Base-by-base conservation (phyloP, 2,888 invertebrate genomes). In the Rhamnusium bicolor region DNA sequence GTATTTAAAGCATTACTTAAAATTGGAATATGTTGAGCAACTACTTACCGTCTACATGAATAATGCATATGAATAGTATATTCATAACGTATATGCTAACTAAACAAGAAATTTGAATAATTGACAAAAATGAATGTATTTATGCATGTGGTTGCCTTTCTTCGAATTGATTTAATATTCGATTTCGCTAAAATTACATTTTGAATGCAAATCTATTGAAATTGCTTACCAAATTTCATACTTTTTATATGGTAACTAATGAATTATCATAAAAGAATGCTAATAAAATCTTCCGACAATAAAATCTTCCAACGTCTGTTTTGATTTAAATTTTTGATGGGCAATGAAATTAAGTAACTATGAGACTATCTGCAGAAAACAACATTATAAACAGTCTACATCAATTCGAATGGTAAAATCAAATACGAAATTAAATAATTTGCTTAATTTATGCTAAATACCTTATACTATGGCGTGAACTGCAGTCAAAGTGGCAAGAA, bases 51-150 rank as follows among this genome's bases (percentile, higher is more conserved):
- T 47, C 63, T 10, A 16, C 14, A 51, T 63, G 63, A 63, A 63
- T 63, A 51, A 63, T 63, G 63, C 63, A 63, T 63, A 47, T 16
- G 63, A 29, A 63, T 16, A 21, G 49, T 24, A 51, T 49, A 51
- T 63, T 62, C 61, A 62, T 62, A 47, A 47, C 61, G 61, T n/a
- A 21, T 62, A 46, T 46, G 47, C 46, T 46, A 46, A 62, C 49
- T 49, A 47, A 24, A 54, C 51, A 16, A 4, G 27, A 63, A 63
- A 63, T 63, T 63, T 63, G 63, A 63, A 63, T 63, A 63, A 63
- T 63, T 63, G 63, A 63, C 63, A 51, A 51, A 63, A 63, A 63
- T 51, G 47, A 51, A 49, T 47, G 49, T 51, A 27, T 27, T 62
- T 63, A 63, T 51, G 24, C 27, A 49, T 51, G 63, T 27, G 63